These are phyloP conservation scores for Epizoanthus stellaris DNA, from an alignment of 92 coral and sea anemone species.

Conservation along the genomic window DNA sequence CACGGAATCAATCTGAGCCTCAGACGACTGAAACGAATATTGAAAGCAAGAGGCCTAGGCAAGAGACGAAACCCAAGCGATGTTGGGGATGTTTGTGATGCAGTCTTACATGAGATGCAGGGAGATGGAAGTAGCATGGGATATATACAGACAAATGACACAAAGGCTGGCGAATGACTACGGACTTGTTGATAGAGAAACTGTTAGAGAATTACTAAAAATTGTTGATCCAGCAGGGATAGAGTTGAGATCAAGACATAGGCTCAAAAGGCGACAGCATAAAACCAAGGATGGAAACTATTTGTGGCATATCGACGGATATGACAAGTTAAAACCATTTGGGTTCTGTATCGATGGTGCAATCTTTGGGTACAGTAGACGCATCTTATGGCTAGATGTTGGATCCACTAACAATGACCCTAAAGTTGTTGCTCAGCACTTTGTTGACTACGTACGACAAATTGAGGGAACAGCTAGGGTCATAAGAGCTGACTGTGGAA, in stretches of 20 bases:
- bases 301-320: neutral
- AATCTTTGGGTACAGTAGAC: no score
- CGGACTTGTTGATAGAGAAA: conserved; percentile 42
- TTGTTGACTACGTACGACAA: no score
- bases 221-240: conserved; percentile 56
- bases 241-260: conserved; percentile 46
- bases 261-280: conserved; percentile 30
- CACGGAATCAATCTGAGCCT: conserved; percentile 56
- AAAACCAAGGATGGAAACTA: conserved; percentile 56
- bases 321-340: no score
- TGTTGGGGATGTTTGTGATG: conserved; percentile 35
- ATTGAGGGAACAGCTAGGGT: no score
- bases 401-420: no score
- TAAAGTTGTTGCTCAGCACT: no score
- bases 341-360: no score
- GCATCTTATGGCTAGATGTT: no score
- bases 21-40: conserved; percentile 61
- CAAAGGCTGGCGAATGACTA: conserved; percentile 54
- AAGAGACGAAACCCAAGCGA: conserved; percentile 39
- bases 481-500: conserved; percentile 30
- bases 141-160: conserved; percentile 64
- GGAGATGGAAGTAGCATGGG: conserved; percentile 66
- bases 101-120: conserved; percentile 52
- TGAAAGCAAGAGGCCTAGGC: conserved; percentile 31
- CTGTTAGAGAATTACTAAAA: conserved; percentile 49